Conservation (phyloP, 2,113 vertebrate species). For the Odontesthes bonariensis region DNA sequence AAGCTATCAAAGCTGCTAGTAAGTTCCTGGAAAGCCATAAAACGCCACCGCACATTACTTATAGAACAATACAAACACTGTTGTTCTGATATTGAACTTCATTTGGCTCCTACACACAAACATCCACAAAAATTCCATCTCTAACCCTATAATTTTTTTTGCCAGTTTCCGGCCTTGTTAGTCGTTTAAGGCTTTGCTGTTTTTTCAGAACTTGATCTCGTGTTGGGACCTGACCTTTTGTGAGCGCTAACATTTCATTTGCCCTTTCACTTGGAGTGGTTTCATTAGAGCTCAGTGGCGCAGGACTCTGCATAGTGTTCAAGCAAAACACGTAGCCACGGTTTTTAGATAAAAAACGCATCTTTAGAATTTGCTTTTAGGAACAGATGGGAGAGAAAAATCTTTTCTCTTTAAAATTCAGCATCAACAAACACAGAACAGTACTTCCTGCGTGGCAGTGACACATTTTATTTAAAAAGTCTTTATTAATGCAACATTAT, state of each 20-base stretch:
- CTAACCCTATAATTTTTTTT: background rate
- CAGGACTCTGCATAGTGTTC: slow-evolving; percentile 7
- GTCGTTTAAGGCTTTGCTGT: slow-evolving; percentile 22
- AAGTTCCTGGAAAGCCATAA: slow-evolving; percentile 29
- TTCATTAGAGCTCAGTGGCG: slow-evolving; percentile 20
- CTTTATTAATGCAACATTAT: slow-evolving; percentile 46
- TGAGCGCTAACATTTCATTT: slow-evolving; percentile 57
- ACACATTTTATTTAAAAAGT: slow-evolving; percentile 19
- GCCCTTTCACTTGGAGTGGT: slow-evolving; percentile 60
- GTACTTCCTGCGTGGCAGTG: background rate
- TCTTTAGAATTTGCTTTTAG: background rate
- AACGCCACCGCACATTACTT: slow-evolving; percentile 19
- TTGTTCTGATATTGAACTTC: slow-evolving; percentile 20
- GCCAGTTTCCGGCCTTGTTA: slow-evolving; percentile 27
- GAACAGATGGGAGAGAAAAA: background rate
- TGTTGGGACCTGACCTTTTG: slow-evolving; percentile 58
- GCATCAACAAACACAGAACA: background rate
- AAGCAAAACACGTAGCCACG: slow-evolving; percentile 1
- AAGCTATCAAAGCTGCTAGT: slow-evolving; percentile 39
- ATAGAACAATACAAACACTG: background rate
- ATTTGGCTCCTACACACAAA: background rate
- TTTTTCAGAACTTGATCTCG: slow-evolving; percentile 44
- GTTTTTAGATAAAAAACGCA: background rate
- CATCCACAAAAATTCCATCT: slow-evolving; percentile 18
- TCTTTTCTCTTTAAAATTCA: background rate